Percentiles rank a stretch among this genome's conserved stretches.
Conservation (phyloP, 2,888 invertebrate genomes). For the Tupiocoris notatus region DNA sequence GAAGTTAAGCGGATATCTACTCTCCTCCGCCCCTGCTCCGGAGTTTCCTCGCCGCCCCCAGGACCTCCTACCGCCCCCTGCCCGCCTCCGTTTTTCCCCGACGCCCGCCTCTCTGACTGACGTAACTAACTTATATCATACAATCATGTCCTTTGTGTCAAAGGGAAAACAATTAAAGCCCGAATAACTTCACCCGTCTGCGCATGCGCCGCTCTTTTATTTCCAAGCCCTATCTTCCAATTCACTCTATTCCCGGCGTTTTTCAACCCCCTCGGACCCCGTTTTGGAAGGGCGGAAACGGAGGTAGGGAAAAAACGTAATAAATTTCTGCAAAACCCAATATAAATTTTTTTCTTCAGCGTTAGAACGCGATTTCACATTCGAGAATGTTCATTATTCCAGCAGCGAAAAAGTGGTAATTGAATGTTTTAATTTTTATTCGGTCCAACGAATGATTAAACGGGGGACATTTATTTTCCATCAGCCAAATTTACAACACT, state of each 20-base stretch:
- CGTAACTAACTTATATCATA: slow-evolving; percentile 51
- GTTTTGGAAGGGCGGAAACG: too few species aligned
- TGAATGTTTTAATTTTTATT: too few species aligned
- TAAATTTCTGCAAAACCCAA: too few species aligned
- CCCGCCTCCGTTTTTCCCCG: slow-evolving; percentile 48
- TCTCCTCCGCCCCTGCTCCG: slow-evolving; percentile 53
- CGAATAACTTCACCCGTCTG: slow-evolving; percentile 47
- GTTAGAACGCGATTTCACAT: too few species aligned
- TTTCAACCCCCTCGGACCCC: too few species aligned
- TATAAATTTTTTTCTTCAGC: too few species aligned
- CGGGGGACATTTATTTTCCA: too few species aligned
- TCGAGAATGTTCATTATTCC: too few species aligned
- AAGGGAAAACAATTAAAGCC: slow-evolving; percentile 49
- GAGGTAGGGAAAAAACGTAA: too few species aligned
- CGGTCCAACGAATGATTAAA: too few species aligned
- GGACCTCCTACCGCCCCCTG: slow-evolving; percentile 52
- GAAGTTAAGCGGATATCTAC: slow-evolving; percentile 52
- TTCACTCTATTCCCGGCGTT: neutral
- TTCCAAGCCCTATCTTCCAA: slow-evolving; percentile 40
- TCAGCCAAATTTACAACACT: too few species aligned
- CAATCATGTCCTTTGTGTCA: slow-evolving; percentile 49
- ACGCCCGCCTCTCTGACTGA: slow-evolving; percentile 50
- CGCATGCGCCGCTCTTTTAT: slow-evolving; percentile 43
- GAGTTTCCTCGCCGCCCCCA: neutral
- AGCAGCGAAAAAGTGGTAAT: too few species aligned